phyloP scores from a whole-genome alignment of 1,140 invertebrate species.

The Tetragnatha versicolor region DNA sequence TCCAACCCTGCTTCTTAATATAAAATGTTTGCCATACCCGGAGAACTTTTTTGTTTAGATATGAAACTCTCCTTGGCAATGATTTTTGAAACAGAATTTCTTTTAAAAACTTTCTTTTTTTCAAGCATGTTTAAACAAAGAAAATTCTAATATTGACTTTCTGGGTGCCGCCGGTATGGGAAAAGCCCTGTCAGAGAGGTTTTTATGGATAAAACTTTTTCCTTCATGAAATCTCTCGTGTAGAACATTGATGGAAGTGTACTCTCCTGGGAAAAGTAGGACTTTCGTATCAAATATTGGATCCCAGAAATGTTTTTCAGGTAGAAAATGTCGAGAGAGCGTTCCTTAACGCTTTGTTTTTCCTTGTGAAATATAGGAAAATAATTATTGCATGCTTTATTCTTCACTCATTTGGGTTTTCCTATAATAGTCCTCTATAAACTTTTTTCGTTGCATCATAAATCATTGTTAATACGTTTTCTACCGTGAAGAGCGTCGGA shows the following conservation, averaged over 20 bases:
- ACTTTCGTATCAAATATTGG: slow-evolving; percentile 24
- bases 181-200: neutral
- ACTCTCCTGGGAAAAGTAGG: slow-evolving; percentile 6
- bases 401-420: neutral
- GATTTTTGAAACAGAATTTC: too few relatives aligned
- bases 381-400: slow-evolving; percentile 3
- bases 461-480: too few relatives aligned
- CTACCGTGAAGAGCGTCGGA: too few relatives aligned
- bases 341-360: slow-evolving; percentile 11
- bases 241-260: slow-evolving; percentile 24
- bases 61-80: too few relatives aligned
- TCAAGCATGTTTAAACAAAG: slow-evolving; percentile 12
- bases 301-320: slow-evolving; percentile 3
- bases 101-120: too few relatives aligned
- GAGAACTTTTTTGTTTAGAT: too few relatives aligned
- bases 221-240: slow-evolving; percentile 6
- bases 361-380: neutral
- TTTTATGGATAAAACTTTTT: neutral
- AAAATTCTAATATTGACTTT: slow-evolving; percentile 26
- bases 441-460: too few relatives aligned
- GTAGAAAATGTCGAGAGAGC: neutral
- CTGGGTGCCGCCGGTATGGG: neutral
- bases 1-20: too few relatives aligned
- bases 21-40: too few relatives aligned
- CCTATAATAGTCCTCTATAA: too few relatives aligned